Evolutionary conservation across 2,797 vertebrate genomes (phyloP), one percentile per base, ranked within the genome.

Genomic region (Lophius americanus): DNA sequence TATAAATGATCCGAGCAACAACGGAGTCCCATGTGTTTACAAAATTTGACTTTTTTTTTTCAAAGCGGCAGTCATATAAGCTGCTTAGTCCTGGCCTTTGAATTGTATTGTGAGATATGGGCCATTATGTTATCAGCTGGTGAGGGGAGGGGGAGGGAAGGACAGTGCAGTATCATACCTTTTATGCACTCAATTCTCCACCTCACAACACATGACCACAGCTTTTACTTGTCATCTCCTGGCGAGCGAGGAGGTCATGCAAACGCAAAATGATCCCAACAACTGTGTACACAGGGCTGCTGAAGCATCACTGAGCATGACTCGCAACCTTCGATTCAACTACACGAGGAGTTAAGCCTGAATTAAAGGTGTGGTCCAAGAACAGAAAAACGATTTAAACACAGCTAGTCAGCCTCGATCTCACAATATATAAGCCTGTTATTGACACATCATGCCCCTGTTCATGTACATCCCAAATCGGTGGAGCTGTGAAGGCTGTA

Each of bases 11-110:
- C 14, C 56, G 46, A 63, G 52, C 51, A 55, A 11, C 23, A 23
- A 23, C 23, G 1, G 23, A 23, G 23, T 23, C 23, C 23, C 23
- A 23, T 23, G 23, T 23, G 23, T 23, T 23, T 3, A 56, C 9
- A 58, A 66, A 6, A 55, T 49, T 55, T 49, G 3, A 37, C 74
- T 61, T 70, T 10, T 41, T 51, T 64, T 76, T 61, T 70, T 12
- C 38, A 50, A 51, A 65, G 51, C 64, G 56, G 38, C 51, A 36
- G 33, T n/a, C n/a, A 33, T 7, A 37, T 73, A 81, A 74, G 64
- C 76, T 56, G 77, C 75, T 71, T 70, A 77, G 33, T 59, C 66
- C 42, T 32, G 35, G 61, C 38, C 51, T 72, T 55, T 58, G 73
- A 14, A 43, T 55, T 60, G 43, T 68, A 36, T 23, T 42, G 51